Evolutionary conservation across 2,888 invertebrate species (phyloP).

Genomic region (Andrena hattorfiana): DNA sequence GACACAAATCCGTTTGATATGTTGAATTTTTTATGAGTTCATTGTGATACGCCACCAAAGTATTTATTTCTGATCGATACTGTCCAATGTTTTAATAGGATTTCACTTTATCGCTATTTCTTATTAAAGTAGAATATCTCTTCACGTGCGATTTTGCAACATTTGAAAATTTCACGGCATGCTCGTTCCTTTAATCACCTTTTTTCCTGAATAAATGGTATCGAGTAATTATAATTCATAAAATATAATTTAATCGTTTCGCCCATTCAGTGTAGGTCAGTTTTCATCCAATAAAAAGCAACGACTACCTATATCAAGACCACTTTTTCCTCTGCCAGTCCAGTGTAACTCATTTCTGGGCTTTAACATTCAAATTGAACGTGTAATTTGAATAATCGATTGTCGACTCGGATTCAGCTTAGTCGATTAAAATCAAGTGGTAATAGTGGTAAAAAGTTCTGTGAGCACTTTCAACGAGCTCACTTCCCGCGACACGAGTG

Average conservation of each 20-base stretch:
- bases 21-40: too few species aligned
- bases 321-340: not conserved
- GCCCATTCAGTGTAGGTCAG: conserved; percentile 14
- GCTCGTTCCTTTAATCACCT: not conserved
- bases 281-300: conserved; percentile 19
- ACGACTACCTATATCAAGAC: conserved; percentile 12
- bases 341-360: conserved; percentile 19
- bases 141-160: too few species aligned
- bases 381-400: conserved; percentile 60
- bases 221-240: not conserved
- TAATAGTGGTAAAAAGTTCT: conserved; percentile 22
- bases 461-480: conserved; percentile 22
- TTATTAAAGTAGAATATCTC: too few species aligned
- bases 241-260: conserved; percentile 35
- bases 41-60: too few species aligned
- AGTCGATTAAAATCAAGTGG: conserved; percentile 42
- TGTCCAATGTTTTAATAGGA: too few species aligned
- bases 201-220: not conserved
- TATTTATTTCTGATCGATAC: too few species aligned
- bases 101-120: too few species aligned
- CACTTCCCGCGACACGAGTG: not conserved
- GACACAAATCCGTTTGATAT: too few species aligned
- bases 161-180: not conserved
- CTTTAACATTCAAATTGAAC: conserved; percentile 57
- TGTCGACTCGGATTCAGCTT: conserved; percentile 1